A percentile compares a stretch with the other conserved stretches of the same genome.
phyloP scores from a whole-genome alignment of 2,888 invertebrate genomes.

The Lamproptera curius region DNA sequence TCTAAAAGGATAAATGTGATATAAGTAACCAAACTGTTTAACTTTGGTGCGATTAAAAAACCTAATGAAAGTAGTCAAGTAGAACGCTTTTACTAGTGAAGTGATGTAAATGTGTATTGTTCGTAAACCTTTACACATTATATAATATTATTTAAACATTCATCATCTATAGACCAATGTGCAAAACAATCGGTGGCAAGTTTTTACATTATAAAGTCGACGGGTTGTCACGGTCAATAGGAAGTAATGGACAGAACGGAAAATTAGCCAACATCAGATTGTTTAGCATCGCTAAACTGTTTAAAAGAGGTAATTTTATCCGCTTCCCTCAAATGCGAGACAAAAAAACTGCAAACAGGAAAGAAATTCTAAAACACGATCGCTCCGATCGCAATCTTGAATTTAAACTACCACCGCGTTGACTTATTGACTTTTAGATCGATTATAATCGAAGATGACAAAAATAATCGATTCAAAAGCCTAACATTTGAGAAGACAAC shows the following conservation, averaged over 20 bases:
- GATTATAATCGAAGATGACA: background rate
- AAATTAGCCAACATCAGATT: constrained; percentile 20
- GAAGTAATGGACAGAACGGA: constrained; percentile 20
- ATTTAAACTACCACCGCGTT: background rate
- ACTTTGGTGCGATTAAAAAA: too few relatives aligned
- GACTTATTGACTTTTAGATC: background rate
- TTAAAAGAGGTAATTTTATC: background rate
- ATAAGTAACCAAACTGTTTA: too few relatives aligned
- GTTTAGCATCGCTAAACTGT: background rate
- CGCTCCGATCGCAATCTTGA: background rate
- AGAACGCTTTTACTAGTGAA: too few relatives aligned
- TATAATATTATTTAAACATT: too few relatives aligned
- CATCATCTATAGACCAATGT: too few relatives aligned
- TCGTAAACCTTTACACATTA: too few relatives aligned
- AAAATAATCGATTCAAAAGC: background rate
- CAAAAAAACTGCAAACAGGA: background rate
- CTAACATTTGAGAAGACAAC: background rate
- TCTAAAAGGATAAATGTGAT: too few relatives aligned
- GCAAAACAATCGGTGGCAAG: too few relatives aligned
- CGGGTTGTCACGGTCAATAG: constrained; percentile 22
- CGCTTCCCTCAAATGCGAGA: background rate
- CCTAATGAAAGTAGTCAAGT: too few relatives aligned
- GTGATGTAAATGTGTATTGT: too few relatives aligned
- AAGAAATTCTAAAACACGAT: background rate
- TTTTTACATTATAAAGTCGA: constrained; percentile 1